Base-by-base conservation (phyloP, 2,113 vertebrate species). In the Rafetus swinhoei region DNA sequence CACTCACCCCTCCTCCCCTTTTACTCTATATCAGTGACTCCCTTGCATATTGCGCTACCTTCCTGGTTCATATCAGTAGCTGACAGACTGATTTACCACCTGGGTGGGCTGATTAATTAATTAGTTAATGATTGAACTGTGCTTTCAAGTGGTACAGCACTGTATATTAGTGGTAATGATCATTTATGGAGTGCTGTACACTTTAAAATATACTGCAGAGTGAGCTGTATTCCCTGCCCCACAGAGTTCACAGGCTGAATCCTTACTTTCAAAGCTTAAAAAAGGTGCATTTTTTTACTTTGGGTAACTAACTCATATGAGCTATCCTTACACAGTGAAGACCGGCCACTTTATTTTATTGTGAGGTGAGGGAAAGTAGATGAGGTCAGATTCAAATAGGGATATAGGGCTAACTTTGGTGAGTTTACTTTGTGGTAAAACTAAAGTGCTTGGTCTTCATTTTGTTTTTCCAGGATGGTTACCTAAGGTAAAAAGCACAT, bases 111-210 rank as follows among this genome's bases (percentile, higher is more conserved):
- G 60, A 84, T 65, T 56, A 79, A 85, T 85, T 50, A 39, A 74
- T 29, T 82, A 7, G 86, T 93, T 91, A 82, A 84, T 9, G 85
- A 84, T 76, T 94, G 74, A 87, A 21, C n/a, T 93, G 11, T 87
- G 65, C 59, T 82, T 59, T 93, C 86, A 57, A 93, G 81, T 80
- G 77, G 62, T 80, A 80, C 65, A 79, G 29, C 12, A 12, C 29
- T 4, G 7, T 86, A 24, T 77, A 1, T 65, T 90, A 72, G 1
- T 76, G 19, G 21, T 77, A 52, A 32, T n/a, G 54, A 22, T 55
- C 12, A n/a, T 45, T 89, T 39, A 62, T 24, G 80, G 79, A 74
- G 15, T 3, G 0, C 7, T 76, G 45, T 76, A 35, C 21, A 79
- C 77, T 79, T 52, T 21, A 79, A 90, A 35, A 84, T 22, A 14